Conservation (phyloP, 2,113 vertebrate genomes). For the Sialia sialis region DNA sequence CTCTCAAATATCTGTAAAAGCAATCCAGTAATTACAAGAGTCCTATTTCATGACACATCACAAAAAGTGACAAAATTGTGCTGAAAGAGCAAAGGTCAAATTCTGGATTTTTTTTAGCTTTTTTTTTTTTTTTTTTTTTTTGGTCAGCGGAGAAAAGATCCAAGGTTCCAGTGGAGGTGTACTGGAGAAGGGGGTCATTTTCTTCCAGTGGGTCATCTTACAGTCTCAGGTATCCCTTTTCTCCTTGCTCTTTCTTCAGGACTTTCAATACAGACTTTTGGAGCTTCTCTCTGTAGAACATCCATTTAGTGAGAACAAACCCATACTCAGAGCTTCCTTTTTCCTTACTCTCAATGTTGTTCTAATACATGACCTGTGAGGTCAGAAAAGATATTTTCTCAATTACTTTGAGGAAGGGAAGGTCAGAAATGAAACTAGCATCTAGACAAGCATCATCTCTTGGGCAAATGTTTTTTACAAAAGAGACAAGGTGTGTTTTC, state of each 20-base stretch:
- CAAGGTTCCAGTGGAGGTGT: neutral
- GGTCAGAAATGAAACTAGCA: neutral
- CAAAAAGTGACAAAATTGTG: neutral
- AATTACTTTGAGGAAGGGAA: neutral
- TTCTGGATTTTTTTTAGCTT: neutral
- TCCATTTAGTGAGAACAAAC: neutral
- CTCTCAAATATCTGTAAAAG: neutral
- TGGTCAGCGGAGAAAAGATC: neutral
- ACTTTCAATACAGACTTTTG: neutral
- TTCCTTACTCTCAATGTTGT: neutral
- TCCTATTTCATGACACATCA: neutral
- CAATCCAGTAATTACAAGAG: neutral
- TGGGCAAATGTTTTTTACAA: neutral
- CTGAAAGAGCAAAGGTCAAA: neutral
- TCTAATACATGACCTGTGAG: neutral
- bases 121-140: neutral
- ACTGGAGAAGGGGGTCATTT: fast-evolving
- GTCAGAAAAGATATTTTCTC: neutral
- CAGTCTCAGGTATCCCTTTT: neutral
- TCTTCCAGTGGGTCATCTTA: neutral
- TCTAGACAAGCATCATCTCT: neutral
- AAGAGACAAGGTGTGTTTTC: neutral
- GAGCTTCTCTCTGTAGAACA: neutral
- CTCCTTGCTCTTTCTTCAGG: neutral
- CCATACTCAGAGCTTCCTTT: neutral